Evolutionary conservation across 2,888 invertebrate species (phyloP).

Genomic region (Oeneis ivallda): DNA sequence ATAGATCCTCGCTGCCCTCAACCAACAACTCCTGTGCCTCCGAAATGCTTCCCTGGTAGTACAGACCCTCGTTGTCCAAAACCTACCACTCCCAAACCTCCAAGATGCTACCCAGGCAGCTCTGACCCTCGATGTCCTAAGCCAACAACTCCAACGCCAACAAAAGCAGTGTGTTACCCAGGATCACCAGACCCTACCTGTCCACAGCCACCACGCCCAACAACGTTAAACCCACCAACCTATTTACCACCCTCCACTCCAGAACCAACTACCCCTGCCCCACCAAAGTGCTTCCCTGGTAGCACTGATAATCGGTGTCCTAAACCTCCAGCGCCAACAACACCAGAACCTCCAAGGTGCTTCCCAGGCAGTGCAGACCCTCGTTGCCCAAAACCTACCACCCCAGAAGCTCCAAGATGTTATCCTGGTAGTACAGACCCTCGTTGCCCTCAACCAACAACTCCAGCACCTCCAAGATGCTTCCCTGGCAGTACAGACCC

Average conservation of each 20-base stretch:
- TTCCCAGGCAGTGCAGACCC: conserved; percentile 48
- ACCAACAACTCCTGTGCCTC: not conserved
- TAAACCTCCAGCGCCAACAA: not conserved
- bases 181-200: too few species aligned
- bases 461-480: not conserved
- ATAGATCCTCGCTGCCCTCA: conserved; percentile 4
- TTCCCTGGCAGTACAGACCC: not conserved
- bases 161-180: too few species aligned
- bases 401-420: not conserved
- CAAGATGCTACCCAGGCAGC: not conserved
- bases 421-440: not conserved
- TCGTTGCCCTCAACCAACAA: not conserved
- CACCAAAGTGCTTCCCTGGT: conserved; percentile 46
- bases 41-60: conserved; percentile 45
- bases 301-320: conserved; percentile 25
- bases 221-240: too few species aligned
- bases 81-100: conserved; percentile 36
- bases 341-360: conserved; percentile 27
- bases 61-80: conserved; percentile 46
- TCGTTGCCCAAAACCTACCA: conserved; percentile 46
- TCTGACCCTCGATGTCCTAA: not conserved
- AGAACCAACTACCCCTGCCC: conserved; percentile 36
- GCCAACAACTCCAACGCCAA: not conserved
- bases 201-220: too few species aligned
- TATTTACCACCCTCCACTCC: too few species aligned